These are phyloP conservation scores for Dissostichus mawsoni DNA, from an alignment of 2,113 vertebrate genomes.

Conservation along the genomic window DNA sequence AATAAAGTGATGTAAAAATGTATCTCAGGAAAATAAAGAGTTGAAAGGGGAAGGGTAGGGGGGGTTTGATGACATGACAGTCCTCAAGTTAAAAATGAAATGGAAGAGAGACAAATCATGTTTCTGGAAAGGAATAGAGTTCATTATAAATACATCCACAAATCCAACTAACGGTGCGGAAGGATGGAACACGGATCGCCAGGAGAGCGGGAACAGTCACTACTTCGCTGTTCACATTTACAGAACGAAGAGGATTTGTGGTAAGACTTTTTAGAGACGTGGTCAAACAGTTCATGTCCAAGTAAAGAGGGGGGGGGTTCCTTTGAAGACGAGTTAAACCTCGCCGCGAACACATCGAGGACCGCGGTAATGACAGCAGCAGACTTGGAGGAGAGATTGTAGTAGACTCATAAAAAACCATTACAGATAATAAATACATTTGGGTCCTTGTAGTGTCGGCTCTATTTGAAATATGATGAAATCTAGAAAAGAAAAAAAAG, in stretches of 20 bases:
- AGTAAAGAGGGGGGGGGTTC: not conserved
- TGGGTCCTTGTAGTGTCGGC: constrained; percentile 83
- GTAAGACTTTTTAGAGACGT: constrained; percentile 72
- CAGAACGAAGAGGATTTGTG: constrained; percentile 54
- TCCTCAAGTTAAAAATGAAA: constrained; percentile 48
- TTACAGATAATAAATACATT: constrained; percentile 93
- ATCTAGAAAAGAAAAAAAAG: constrained; percentile 56
- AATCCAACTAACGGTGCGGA: constrained; percentile 53
- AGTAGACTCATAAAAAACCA: constrained; percentile 67
- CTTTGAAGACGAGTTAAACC: constrained; percentile 48
- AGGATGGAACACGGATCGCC: constrained; percentile 73
- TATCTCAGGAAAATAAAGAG: constrained; percentile 35
- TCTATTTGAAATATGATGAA: constrained; percentile 77
- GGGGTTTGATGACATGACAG: constrained; percentile 25
- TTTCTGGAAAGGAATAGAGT: constrained; percentile 46
- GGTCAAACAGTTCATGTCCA: constrained; percentile 39
- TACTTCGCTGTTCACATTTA: constrained; percentile 81
- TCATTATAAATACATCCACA: constrained; percentile 71
- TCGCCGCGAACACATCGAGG: constrained; percentile 24
- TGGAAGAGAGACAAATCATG: constrained; percentile 51
- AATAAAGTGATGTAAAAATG: constrained; percentile 81
- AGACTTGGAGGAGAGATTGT: constrained; percentile 81
- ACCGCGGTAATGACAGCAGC: constrained; percentile 83
- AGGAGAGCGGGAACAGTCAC: constrained; percentile 69
- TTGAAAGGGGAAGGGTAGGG: not conserved